These are phyloP conservation scores for Aldrovandia affinis DNA, from an alignment of 2,797 vertebrate genomes.

Conservation along the genomic window DNA sequence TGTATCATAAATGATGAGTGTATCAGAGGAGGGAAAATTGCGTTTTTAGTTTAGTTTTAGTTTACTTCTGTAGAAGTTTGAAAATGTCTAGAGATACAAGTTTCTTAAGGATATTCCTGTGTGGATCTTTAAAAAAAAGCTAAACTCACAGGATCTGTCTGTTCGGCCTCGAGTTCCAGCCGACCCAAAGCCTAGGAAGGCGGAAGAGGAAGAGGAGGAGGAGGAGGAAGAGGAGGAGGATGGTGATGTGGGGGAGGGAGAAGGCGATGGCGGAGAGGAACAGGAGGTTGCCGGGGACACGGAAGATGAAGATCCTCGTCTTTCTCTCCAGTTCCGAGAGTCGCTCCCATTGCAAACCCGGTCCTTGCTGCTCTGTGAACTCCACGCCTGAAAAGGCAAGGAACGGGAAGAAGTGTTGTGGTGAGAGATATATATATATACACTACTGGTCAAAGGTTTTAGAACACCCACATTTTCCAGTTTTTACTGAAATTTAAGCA, in stretches of 20 bases:
- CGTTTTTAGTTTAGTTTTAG: too few relatives aligned
- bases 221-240: background rate
- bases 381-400: conserved; percentile 55
- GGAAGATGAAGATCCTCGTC: conserved; percentile 66
- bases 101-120: too few relatives aligned
- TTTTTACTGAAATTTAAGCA: too few relatives aligned
- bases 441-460: too few relatives aligned
- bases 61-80: too few relatives aligned
- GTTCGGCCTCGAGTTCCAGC: background rate
- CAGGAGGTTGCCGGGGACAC: conserved; percentile 36
- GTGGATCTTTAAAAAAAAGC: too few relatives aligned
- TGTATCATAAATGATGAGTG: too few relatives aligned
- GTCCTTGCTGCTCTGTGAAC: conserved; percentile 54
- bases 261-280: background rate
- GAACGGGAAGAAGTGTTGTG: background rate
- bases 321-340: conserved; percentile 80
- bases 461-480: too few relatives aligned
- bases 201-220: background rate
- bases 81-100: too few relatives aligned
- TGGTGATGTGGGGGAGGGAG: background rate
- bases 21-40: too few relatives aligned
- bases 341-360: conserved; percentile 67
- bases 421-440: too few relatives aligned
- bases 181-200: background rate
- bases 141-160: background rate